Conservation (phyloP, 2,113 vertebrate genomes). For the Entelurus aequoreus region DNA sequence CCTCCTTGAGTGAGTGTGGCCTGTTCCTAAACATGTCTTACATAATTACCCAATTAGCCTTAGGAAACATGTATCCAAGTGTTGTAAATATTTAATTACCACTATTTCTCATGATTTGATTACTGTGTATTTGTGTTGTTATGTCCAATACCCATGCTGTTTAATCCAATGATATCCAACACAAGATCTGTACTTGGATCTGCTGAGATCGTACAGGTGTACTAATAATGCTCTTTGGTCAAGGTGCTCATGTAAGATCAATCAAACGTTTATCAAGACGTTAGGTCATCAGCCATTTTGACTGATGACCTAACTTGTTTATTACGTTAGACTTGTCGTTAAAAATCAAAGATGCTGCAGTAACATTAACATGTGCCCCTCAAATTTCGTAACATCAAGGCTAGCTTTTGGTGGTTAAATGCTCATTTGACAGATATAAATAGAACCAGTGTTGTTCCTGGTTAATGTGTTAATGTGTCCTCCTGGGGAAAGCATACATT, state of each 20-base stretch:
- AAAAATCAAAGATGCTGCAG: slow-evolving; percentile 36
- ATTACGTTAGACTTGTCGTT: slow-evolving; percentile 9
- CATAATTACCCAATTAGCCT: background rate
- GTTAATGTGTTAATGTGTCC: slow-evolving; percentile 9
- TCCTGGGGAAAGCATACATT: background rate
- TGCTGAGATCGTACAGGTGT: background rate
- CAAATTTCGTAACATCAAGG: slow-evolving; percentile 9
- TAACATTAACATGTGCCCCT: slow-evolving; percentile 19
- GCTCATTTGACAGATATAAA: slow-evolving; percentile 12
- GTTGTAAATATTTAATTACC: background rate
- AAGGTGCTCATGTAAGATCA: background rate
- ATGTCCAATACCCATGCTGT: no score
- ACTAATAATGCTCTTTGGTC: background rate
- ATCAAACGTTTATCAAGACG: background rate
- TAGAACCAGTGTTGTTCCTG: slow-evolving; percentile 3
- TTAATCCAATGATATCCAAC: no score
- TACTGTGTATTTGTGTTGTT: background rate
- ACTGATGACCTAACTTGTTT: no score
- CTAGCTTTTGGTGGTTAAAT: slow-evolving; percentile 1
- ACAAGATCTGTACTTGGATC: background rate
- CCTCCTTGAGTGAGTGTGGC: background rate
- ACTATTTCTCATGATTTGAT: background rate
- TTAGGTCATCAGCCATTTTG: no score
- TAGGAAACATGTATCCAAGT: background rate
- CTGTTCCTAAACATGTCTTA: slow-evolving; percentile 18